Conservation (phyloP, 1,140 invertebrate genomes). For the Neodiprion virginianus region DNA sequence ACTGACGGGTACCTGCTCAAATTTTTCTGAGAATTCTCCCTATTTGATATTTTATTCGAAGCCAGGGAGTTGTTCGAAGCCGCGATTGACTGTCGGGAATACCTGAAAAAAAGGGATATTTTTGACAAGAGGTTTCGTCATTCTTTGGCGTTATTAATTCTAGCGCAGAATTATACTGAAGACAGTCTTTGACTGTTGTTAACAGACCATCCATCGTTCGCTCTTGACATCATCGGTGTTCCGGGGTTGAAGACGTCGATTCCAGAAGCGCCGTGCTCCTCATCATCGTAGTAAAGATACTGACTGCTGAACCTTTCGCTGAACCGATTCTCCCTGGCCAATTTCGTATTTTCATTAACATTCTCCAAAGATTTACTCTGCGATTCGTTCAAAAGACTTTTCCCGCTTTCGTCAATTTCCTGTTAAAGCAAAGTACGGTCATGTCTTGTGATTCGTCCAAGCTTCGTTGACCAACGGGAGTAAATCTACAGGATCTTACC, state of each 20-base stretch:
- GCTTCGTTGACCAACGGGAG: not conserved
- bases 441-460: not conserved
- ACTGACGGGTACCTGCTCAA: slow-evolving; percentile 32
- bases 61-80: slow-evolving; percentile 28
- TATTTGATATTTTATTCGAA: slow-evolving; percentile 29
- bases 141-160: not conserved
- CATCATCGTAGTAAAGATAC: slow-evolving; percentile 72
- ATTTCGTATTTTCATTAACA: slow-evolving; percentile 22
- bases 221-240: slow-evolving; percentile 69
- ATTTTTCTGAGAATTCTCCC: slow-evolving; percentile 26
- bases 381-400: not conserved
- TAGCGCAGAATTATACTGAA: slow-evolving; percentile 51
- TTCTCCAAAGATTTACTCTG: slow-evolving; percentile 36
- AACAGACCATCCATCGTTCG: slow-evolving; percentile 70
- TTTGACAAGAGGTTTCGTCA: not conserved
- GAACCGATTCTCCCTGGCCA: not conserved
- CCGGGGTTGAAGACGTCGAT: slow-evolving; percentile 72
- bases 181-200: slow-evolving; percentile 53
- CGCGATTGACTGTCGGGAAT: slow-evolving; percentile 35
- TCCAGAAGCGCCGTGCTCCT: slow-evolving; percentile 62
- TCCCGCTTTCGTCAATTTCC: not conserved
- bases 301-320: slow-evolving; percentile 60
- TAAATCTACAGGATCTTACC: too few species aligned
- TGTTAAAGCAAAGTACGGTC: not conserved
- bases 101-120: slow-evolving; percentile 31